Evolutionary conservation across 2,797 vertebrate genomes (phyloP).

Genomic region (Champsocephalus esox): DNA sequence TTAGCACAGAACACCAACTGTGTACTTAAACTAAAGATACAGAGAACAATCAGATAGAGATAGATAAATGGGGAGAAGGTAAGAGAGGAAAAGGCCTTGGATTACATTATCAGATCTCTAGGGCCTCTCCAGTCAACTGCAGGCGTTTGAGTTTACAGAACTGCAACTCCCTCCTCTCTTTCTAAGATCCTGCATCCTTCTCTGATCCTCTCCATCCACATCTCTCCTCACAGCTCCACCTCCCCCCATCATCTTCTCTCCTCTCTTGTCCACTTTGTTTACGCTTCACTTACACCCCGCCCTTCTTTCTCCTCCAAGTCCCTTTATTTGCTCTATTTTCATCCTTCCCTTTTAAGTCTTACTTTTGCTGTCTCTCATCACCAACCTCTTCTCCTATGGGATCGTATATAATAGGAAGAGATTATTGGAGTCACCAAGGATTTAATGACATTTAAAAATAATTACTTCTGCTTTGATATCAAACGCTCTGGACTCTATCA

Average conservation of each 20-base stretch:
- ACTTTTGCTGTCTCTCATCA: neutral
- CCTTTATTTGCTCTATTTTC: slow-evolving; percentile 23
- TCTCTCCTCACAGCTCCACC: slow-evolving; percentile 44
- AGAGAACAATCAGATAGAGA: slow-evolving; percentile 20
- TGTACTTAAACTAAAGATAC: slow-evolving; percentile 27
- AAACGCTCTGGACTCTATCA: slow-evolving; percentile 24
- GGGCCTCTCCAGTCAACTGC: slow-evolving; percentile 60
- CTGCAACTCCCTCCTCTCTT: slow-evolving; percentile 44
- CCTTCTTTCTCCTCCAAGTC: neutral
- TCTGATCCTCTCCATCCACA: slow-evolving; percentile 64
- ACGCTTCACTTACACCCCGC: slow-evolving; percentile 27
- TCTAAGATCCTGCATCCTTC: slow-evolving; percentile 56
- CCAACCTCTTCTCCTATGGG: slow-evolving; percentile 20
- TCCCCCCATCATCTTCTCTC: slow-evolving; percentile 45
- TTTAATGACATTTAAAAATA: slow-evolving; percentile 47
- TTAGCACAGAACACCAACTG: slow-evolving; percentile 11
- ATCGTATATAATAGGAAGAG: slow-evolving; percentile 49
- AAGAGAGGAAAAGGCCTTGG: slow-evolving; percentile 32
- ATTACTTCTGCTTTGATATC: slow-evolving; percentile 22
- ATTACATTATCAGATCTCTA: slow-evolving; percentile 61
- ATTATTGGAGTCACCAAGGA: neutral
- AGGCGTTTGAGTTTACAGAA: slow-evolving; percentile 58
- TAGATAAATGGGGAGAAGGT: neutral
- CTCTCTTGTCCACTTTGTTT: slow-evolving; percentile 56
- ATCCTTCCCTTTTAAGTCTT: slow-evolving; percentile 27